Percentiles rank a stretch among this genome's conserved stretches.
Conservation (phyloP, 1,140 invertebrate genomes). For the Trachelipus rathkii region DNA sequence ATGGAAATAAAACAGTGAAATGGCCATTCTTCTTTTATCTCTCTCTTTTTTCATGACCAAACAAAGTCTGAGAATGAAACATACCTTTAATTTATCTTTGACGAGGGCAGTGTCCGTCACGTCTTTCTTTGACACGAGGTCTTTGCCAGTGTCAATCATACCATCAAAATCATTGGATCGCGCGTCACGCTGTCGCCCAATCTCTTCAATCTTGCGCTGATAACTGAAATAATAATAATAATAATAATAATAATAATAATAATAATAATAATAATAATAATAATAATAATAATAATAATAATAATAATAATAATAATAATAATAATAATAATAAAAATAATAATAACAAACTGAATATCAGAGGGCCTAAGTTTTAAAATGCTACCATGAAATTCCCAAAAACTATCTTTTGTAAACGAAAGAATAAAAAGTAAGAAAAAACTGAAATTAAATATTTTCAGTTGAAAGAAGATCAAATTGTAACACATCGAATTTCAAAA, state of each 20-base stretch:
- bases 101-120: constrained; percentile 78
- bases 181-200: constrained; percentile 56
- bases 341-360: too few species aligned
- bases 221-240: constrained; percentile 30
- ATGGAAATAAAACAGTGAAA: too few species aligned
- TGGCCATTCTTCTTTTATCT: too few species aligned
- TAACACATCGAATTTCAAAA: too few species aligned
- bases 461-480: too few species aligned
- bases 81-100: constrained; percentile 77
- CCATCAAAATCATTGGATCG: constrained; percentile 66
- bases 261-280: background rate
- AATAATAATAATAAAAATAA: background rate
- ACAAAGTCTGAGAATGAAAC: background rate
- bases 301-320: background rate
- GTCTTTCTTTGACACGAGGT: constrained; percentile 79
- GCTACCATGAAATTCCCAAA: too few species aligned
- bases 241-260: background rate
- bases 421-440: too few species aligned
- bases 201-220: constrained; percentile 59
- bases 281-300: background rate
- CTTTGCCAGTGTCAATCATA: constrained; percentile 72
- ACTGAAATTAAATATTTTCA: too few species aligned
- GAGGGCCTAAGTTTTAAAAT: too few species aligned
- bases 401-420: too few species aligned
- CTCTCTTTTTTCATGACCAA: too few species aligned